Conservation (phyloP, 92 coral and sea anemone species). For the Bergia puertoricense region DNA sequence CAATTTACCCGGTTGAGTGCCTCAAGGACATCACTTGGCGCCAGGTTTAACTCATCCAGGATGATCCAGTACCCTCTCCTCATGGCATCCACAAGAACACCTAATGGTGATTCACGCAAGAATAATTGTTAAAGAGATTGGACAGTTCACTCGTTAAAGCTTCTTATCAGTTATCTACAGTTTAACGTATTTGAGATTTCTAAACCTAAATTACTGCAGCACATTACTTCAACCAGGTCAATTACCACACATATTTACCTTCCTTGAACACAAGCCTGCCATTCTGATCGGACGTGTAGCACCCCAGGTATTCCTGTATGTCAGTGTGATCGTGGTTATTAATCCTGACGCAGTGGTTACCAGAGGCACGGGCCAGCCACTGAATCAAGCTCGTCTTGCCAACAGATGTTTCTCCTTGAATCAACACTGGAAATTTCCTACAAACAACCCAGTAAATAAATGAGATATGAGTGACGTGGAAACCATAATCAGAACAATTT, state of each 20-base stretch:
- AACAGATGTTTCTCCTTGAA: conserved; percentile 99
- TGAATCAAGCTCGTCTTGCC: conserved; percentile 96
- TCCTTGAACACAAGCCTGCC: conserved; percentile 96
- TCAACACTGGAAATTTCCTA: conserved; percentile 88
- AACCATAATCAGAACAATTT: too few relatives aligned
- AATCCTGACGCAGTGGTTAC: conserved; percentile 90
- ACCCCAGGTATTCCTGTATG: conserved; percentile 95
- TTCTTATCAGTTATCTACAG: too few relatives aligned
- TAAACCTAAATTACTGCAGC: too few relatives aligned
- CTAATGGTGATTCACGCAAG: conserved; percentile 40
- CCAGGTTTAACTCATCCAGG: conserved; percentile 91
- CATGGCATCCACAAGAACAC: conserved; percentile 98
- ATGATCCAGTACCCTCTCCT: conserved; percentile 95
- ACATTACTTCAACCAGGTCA: not conserved
- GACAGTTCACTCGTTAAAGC: not conserved
- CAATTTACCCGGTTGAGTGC: conserved; percentile 86
- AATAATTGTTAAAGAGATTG: not conserved
- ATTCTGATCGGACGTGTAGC: conserved; percentile 88
- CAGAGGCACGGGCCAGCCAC: conserved; percentile 94
- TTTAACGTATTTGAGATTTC: too few relatives aligned
- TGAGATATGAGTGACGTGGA: not conserved
- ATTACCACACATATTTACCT: conserved; percentile 56
- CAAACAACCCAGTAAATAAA: not conserved
- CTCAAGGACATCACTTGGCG: conserved; percentile 96
- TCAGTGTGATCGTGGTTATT: conserved; percentile 99